A percentile compares a stretch with the other conserved stretches of the same genome.
Evolutionary conservation across 2,888 invertebrate genomes (phyloP).

Genomic region (Athetis lepigone): DNA sequence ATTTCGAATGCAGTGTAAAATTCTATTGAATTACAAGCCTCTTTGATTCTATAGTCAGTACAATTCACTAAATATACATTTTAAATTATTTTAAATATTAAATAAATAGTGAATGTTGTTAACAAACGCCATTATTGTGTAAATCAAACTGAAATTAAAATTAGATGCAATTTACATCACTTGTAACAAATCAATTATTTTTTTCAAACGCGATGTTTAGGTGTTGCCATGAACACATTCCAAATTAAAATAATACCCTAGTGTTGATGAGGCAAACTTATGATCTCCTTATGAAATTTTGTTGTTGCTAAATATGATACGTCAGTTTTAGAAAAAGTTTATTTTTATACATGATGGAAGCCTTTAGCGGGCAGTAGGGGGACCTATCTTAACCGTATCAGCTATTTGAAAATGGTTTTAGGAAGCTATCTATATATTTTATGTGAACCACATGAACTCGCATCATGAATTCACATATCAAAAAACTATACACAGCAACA

Average conservation of each 20-base stretch:
- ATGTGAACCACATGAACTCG: too few relatives aligned
- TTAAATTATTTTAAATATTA: background rate
- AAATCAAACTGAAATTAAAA: background rate
- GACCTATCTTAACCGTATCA: too few relatives aligned
- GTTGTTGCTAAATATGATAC: background rate
- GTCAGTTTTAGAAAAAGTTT: background rate
- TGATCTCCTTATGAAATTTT: conserved; percentile 33
- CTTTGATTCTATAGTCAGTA: background rate
- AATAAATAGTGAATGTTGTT: too few relatives aligned
- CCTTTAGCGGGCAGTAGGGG: too few relatives aligned
- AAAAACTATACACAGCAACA: too few relatives aligned
- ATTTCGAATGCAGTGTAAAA: conserved; percentile 20
- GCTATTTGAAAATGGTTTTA: too few relatives aligned
- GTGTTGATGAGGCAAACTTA: conserved; percentile 10
- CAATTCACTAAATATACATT: background rate
- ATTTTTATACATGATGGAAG: too few relatives aligned
- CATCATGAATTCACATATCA: too few relatives aligned
- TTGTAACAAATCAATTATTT: background rate
- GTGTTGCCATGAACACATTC: conserved; percentile 38
- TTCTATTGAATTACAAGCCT: background rate
- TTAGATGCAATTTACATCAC: background rate
- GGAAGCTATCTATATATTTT: too few relatives aligned
- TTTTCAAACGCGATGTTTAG: conserved; percentile 11
- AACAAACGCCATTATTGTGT: background rate
- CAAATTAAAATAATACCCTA: conserved; percentile 26